These are phyloP conservation scores for Calosoma granatense DNA, from an alignment of 1,140 invertebrate species.

Conservation along the genomic window DNA sequence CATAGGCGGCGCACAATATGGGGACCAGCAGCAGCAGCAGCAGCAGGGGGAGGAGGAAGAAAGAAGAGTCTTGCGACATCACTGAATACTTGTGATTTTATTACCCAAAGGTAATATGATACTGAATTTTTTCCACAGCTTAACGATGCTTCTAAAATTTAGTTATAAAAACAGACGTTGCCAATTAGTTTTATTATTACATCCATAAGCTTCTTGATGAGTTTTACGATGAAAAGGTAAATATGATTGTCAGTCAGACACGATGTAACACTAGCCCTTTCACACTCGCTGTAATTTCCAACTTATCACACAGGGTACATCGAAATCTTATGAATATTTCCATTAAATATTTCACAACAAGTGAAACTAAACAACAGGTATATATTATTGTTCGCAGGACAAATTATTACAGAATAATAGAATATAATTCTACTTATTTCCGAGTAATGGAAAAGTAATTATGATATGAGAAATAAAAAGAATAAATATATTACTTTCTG, in stretches of 20 bases:
- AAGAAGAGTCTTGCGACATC: not conserved
- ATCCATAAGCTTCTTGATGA: conserved; percentile 5
- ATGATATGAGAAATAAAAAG: no score
- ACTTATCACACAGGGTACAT: no score
- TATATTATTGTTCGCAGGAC: no score
- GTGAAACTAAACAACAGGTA: no score
- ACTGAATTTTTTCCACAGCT: not conserved
- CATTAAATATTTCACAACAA: no score
- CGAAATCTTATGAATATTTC: no score
- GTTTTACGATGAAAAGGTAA: conserved; percentile 2
- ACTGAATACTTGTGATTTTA: not conserved
- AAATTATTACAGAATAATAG: no score
- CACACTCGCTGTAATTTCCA: no score
- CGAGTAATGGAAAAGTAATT: no score
- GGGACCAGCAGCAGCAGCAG: not conserved
- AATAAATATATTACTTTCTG: no score
- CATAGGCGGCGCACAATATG: not conserved
- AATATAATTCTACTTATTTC: no score
- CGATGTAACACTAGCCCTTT: not conserved
- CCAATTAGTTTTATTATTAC: conserved; percentile 8
- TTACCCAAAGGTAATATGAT: conserved; percentile 6
- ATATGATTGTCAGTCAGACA: not conserved
- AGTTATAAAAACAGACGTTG: conserved; percentile 4
- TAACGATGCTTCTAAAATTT: conserved; percentile 1
- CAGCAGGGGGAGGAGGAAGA: no score